Base-by-base conservation (phyloP, 2,797 vertebrate genomes). In the Phyllotis vaccarum region DNA sequence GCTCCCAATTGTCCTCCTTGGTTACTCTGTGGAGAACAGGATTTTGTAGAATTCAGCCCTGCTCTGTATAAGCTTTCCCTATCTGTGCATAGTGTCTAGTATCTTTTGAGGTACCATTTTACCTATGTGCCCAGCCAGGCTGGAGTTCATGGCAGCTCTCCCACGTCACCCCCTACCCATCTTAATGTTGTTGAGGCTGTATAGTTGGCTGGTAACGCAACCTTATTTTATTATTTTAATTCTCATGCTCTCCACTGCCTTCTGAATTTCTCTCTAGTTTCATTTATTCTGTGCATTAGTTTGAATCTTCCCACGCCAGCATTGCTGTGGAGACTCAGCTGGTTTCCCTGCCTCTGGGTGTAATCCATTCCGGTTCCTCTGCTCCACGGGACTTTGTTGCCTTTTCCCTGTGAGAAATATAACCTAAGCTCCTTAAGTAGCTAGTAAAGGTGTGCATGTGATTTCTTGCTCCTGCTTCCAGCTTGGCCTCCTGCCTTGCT, bases 11-110 rank as follows among this genome's bases (percentile, higher is more conserved):
- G n/a, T 82, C 14, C 86, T 83, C 21, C 79, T 81, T 95, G 13
- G 80, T 6, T 94, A 75, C 79, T 64, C 8, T 90, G 40, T 95
- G 46, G 56, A 88, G 74, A 93, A 91, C 5, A 74, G 68, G 34
- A 22, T 74, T 31, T 24, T 74, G 29, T 11, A 83, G 62, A 76
- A 60, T 66, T 90, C 40, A 60, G 62, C 22, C 6, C 75, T 86
- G 49, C 9, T 16, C 34, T 76, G 40, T 78, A 68, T 40, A 60
- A 94, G 3, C 43, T 22, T 66, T 10, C 46, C 21, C 17, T 70
- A 37, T 68, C 46, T 68, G 82, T 68, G 21, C 16, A 27, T 54
- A n/a, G 40, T 37, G 46, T 37, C 37, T 54, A 12, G 3, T 70
- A 37, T 54, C 24, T 27, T 52, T 86, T 54, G 31, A 37, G 46